Evolutionary conservation across 2,113 vertebrate genomes (phyloP).

Genomic region (Natator depressus): DNA sequence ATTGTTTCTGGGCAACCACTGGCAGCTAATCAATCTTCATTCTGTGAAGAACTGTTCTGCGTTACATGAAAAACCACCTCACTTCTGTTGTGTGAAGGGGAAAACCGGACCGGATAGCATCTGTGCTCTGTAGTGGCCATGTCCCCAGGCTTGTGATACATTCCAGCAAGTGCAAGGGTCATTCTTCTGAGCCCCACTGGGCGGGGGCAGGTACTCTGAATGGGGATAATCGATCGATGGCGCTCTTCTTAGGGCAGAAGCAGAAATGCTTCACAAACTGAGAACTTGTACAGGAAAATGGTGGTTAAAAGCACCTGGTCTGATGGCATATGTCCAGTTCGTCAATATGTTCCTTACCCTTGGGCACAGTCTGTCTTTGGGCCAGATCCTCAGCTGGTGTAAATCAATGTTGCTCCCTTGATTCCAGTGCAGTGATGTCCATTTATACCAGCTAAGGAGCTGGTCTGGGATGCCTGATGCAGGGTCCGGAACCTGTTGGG

Average conservation of each 20-base stretch:
- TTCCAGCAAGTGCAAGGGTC: slow-evolving; percentile 38
- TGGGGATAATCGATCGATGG: not conserved
- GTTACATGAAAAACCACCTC: slow-evolving; percentile 72
- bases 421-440: not conserved
- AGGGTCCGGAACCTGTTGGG: not conserved
- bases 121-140: slow-evolving; percentile 55
- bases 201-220: not conserved
- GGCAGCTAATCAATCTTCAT: slow-evolving; percentile 76
- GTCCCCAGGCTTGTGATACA: slow-evolving; percentile 14
- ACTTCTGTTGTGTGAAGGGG: slow-evolving; percentile 67
- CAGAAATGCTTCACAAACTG: not conserved
- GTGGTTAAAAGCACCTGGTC: not conserved
- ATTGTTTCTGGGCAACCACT: slow-evolving; percentile 73
- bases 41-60: slow-evolving; percentile 65
- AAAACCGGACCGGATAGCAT: slow-evolving; percentile 61
- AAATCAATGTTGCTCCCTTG: not conserved
- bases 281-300: not conserved
- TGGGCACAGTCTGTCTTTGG: not conserved
- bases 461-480: not conserved
- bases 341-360: accelerated
- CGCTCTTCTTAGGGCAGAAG: not conserved
- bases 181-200: slow-evolving; percentile 28
- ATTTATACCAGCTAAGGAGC: not conserved
- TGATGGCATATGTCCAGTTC: not conserved
- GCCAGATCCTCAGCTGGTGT: not conserved